These are phyloP conservation scores for Neria commutata DNA, from an alignment of 2,888 invertebrate genomes.

Conservation along the genomic window DNA sequence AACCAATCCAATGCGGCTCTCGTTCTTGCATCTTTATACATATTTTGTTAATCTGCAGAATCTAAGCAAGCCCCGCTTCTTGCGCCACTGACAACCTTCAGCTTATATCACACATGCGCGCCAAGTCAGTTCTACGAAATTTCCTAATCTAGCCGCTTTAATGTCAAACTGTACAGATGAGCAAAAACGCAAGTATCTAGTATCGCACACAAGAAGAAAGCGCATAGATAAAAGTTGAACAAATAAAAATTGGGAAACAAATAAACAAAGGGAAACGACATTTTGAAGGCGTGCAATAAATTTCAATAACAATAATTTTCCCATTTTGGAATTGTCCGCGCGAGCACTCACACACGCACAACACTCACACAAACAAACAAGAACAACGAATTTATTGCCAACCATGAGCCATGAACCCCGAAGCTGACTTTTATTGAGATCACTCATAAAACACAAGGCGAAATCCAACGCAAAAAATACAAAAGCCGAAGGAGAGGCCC, in stretches of 20 bases:
- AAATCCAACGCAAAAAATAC: neutral
- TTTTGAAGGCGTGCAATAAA: constrained; percentile 38
- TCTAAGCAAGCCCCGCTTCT: too few species aligned
- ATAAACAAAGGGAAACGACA: constrained; percentile 20
- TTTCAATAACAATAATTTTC: constrained; percentile 41
- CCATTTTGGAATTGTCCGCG: constrained; percentile 22
- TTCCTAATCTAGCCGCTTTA: constrained; percentile 34
- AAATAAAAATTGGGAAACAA: constrained; percentile 3
- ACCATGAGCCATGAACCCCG: constrained; percentile 12
- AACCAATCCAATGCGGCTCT: constrained; percentile 11
- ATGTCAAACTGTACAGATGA: constrained; percentile 36
- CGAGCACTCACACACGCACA: neutral
- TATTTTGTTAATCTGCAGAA: too few species aligned
- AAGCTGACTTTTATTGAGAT: constrained; percentile 9
- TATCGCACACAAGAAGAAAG: neutral
- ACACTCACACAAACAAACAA: constrained; percentile 7
- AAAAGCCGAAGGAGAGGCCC: neutral
- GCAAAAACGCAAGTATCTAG: neutral
- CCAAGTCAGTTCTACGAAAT: constrained; percentile 27
- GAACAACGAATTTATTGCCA: constrained; percentile 30
- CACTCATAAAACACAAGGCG: neutral
- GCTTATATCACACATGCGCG: constrained; percentile 9
- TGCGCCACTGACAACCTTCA: too few species aligned
- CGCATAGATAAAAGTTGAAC: constrained; percentile 8
- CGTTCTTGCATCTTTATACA: too few species aligned